Conservation (phyloP, 64 coral and sea anemone species). For the Stichodactyla mertensii region DNA sequence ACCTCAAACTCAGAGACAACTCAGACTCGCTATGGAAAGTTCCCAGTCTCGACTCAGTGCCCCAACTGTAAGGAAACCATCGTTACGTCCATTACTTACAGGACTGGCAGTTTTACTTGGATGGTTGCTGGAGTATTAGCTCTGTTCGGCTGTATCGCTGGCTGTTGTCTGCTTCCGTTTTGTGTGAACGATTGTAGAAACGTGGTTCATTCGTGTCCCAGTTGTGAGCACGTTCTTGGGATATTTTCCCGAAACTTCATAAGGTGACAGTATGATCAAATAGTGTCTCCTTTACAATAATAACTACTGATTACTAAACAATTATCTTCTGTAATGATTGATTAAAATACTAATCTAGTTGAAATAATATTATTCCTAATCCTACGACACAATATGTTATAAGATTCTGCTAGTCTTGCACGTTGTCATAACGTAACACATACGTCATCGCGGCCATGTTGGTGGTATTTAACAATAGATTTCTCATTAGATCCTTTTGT, state of each 20-base stretch:
- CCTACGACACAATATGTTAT: too few species aligned
- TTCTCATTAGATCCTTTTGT: too few species aligned
- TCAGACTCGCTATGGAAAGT: slow-evolving; percentile 22
- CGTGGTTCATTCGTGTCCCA: slow-evolving; percentile 63
- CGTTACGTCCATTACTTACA: slow-evolving; percentile 19
- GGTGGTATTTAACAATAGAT: too few species aligned
- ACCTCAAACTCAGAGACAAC: neutral
- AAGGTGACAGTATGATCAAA: neutral
- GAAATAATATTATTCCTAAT: too few species aligned
- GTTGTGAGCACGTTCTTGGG: slow-evolving; percentile 45
- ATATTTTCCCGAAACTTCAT: slow-evolving; percentile 28
- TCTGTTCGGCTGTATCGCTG: slow-evolving; percentile 41
- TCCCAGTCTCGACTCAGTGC: slow-evolving; percentile 35
- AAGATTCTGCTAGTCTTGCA: too few species aligned
- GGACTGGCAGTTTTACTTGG: slow-evolving; percentile 56
- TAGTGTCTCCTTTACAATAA: neutral
- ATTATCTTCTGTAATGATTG: too few species aligned
- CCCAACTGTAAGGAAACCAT: slow-evolving; percentile 34
- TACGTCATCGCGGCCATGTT: too few species aligned
- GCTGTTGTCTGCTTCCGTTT: slow-evolving; percentile 81
- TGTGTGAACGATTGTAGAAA: slow-evolving; percentile 47
- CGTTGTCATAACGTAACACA: too few species aligned
- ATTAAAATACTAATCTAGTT: too few species aligned
- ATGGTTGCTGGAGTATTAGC: slow-evolving; percentile 21
- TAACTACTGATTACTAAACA: too few species aligned